phyloP scores from a whole-genome alignment of 1,140 invertebrate genomes.

The Leptinotarsa undecemlineata region DNA sequence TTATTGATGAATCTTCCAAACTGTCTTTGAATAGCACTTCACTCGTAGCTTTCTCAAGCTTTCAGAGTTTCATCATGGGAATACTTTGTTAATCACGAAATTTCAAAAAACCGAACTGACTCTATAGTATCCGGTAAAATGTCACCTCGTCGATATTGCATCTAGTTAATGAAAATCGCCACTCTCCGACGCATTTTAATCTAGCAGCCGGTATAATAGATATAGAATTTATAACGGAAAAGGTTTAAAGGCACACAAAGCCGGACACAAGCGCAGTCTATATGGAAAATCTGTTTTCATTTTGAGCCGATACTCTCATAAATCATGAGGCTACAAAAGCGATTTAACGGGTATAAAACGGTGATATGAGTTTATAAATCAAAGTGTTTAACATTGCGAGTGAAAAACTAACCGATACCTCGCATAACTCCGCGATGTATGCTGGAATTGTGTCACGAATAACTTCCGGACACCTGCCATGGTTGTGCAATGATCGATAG shows the following conservation, averaged over 20 bases:
- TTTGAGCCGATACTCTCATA: constrained; percentile 23
- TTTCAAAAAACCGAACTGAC: no score
- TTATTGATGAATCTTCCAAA: no score
- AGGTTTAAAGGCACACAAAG: constrained; percentile 12
- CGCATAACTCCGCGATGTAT: constrained; percentile 34
- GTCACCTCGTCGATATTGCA: neutral
- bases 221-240: constrained; percentile 12
- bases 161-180: constrained; percentile 3
- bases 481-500: no score
- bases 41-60: no score
- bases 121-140: neutral
- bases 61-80: no score
- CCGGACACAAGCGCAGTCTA: constrained; percentile 1
- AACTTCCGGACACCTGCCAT: constrained; percentile 25
- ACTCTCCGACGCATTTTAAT: neutral
- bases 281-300: constrained; percentile 34
- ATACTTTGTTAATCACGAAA: no score
- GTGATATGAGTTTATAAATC: constrained; percentile 44
- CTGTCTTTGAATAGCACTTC: no score
- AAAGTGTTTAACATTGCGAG: constrained; percentile 45
- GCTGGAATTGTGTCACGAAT: constrained; percentile 11
- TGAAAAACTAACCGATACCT: constrained; percentile 47
- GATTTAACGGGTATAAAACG: constrained; percentile 42
- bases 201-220: constrained; percentile 11
- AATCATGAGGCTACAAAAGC: constrained; percentile 35